A percentile compares a stretch with the other conserved stretches of the same genome.
Evolutionary conservation across 2,888 invertebrate genomes (phyloP).

Genomic region (Mellilla xanthometata): DNA sequence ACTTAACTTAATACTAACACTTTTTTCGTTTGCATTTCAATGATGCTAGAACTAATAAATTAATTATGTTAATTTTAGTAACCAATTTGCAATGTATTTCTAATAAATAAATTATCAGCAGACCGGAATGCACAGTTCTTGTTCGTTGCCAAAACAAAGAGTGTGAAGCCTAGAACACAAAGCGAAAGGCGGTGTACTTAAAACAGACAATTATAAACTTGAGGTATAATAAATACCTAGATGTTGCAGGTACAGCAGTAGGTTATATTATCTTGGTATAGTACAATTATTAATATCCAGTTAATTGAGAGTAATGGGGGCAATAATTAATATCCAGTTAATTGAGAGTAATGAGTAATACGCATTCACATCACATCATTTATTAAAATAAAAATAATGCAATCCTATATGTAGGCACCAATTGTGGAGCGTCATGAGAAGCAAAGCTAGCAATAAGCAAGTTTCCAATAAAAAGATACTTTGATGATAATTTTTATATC

Average conservation of each 20-base stretch:
- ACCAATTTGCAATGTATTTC: constrained; percentile 15
- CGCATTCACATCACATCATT: too few relatives aligned
- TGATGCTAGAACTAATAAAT: constrained; percentile 15
- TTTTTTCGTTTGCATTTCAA: constrained; percentile 8
- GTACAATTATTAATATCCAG: constrained; percentile 10
- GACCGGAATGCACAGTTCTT: constrained; percentile 9
- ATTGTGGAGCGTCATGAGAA: too few relatives aligned
- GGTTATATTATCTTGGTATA: constrained; percentile 4
- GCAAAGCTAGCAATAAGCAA: too few relatives aligned
- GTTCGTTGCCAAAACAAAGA: constrained; percentile 14
- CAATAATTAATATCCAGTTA: constrained; percentile 12
- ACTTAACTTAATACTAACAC: too few relatives aligned
- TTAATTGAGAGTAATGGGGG: constrained; percentile 13
- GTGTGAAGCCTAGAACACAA: constrained; percentile 18
- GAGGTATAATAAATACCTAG: too few relatives aligned
- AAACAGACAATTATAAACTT: constrained; percentile 3
- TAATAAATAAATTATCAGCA: constrained; percentile 7
- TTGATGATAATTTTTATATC: too few relatives aligned
- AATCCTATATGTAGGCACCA: too few relatives aligned
- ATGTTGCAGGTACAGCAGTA: constrained; percentile 1
- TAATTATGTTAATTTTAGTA: constrained; percentile 12
- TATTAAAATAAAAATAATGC: too few relatives aligned
- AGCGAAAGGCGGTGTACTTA: constrained; percentile 17
- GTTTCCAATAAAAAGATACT: too few relatives aligned
- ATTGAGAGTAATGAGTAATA: constrained; percentile 6